Evolutionary conservation across 2,888 invertebrate species (phyloP).

Genomic region (Noctua janthina): DNA sequence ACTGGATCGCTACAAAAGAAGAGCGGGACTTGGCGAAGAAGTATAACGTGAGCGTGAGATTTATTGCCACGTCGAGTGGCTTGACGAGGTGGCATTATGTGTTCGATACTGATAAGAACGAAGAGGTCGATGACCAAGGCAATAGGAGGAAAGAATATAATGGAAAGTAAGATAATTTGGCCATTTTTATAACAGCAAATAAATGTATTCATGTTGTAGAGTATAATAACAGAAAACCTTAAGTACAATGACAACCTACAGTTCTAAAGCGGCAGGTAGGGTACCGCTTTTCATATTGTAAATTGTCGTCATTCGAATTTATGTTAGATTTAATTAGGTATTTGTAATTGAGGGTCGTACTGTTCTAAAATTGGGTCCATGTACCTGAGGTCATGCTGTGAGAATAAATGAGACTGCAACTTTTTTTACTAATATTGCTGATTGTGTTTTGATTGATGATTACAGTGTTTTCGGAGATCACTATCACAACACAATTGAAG

Average conservation of each 20-base stretch:
- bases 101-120: conserved; percentile 90
- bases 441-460: conserved; percentile 42
- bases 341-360: neutral
- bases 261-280: neutral
- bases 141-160: conserved; percentile 74
- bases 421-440: neutral
- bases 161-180: conserved; percentile 76
- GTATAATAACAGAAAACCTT: neutral
- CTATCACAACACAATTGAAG: conserved; percentile 94
- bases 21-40: conserved; percentile 90
- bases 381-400: neutral
- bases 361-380: neutral
- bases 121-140: conserved; percentile 81
- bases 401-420: neutral
- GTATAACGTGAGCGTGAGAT: conserved; percentile 94
- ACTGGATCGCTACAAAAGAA: conserved; percentile 87
- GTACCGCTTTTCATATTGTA: neutral
- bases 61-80: conserved; percentile 97
- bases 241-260: neutral
- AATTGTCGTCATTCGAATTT: neutral
- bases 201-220: neutral
- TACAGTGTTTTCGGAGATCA: conserved; percentile 94
- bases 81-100: conserved; percentile 96
- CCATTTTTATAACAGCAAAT: neutral
- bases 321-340: neutral